A percentile compares a stretch with the other conserved stretches of the same genome.
Conservation (phyloP, 1,140 invertebrate genomes). For the Chironomus tepperi region DNA sequence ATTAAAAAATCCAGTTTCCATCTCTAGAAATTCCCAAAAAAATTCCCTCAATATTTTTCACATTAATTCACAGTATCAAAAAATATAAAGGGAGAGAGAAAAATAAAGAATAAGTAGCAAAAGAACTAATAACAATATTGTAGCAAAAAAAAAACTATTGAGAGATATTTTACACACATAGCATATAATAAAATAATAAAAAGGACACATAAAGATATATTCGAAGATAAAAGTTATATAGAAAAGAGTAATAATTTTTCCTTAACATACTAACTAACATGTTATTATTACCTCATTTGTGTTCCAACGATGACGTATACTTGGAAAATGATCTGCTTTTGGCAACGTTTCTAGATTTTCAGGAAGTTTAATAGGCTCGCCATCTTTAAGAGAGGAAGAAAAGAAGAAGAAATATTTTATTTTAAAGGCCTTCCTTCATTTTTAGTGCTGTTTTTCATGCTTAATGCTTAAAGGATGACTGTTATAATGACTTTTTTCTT, state of each 20-base stretch:
- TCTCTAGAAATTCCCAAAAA: no score
- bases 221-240: constrained; percentile 22
- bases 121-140: not conserved
- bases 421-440: no score
- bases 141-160: not conserved
- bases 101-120: not conserved
- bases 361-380: constrained; percentile 83
- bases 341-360: constrained; percentile 91
- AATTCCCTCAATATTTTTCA: not conserved
- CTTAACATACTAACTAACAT: constrained; percentile 16
- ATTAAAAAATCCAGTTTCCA: no score
- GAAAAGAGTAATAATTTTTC: constrained; percentile 18
- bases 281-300: constrained; percentile 81
- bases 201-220: not conserved
- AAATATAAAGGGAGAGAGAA: constrained; percentile 15
- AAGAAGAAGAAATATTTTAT: no score
- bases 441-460: no score
- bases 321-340: constrained; percentile 84
- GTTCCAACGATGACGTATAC: constrained; percentile 92
- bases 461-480: no score
- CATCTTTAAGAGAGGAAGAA: constrained; percentile 50
- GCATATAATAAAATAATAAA: not conserved
- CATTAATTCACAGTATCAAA: constrained; percentile 6
- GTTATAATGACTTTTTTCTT: no score
- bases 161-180: not conserved